A percentile compares a stretch with the other conserved stretches of the same genome.
These are phyloP conservation scores for human (Homo sapiens) DNA, from an alignment of 2,113 vertebrate genomes.

Conservation along the genomic window DNA sequence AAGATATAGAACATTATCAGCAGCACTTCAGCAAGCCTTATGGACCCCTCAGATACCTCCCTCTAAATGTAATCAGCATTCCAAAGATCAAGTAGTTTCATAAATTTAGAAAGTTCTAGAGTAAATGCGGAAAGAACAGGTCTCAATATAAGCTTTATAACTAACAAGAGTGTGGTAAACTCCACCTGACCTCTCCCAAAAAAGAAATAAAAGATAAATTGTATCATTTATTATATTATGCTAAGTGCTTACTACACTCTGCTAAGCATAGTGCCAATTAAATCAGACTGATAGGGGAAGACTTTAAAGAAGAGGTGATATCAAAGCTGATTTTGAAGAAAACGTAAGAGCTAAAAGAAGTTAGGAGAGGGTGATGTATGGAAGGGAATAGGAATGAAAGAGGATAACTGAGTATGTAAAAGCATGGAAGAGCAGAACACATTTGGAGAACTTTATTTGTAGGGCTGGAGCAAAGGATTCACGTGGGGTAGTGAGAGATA, in stretches of 20 bases:
- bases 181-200: neutral
- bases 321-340: neutral
- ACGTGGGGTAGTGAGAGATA: neutral
- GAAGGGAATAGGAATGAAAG: neutral
- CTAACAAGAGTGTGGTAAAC: neutral
- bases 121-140: neutral
- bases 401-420: neutral
- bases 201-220: neutral
- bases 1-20: neutral
- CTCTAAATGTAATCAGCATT: neutral
- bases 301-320: neutral
- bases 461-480: neutral
- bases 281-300: neutral
- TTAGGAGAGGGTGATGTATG: neutral
- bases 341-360: neutral
- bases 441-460: neutral
- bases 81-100: neutral
- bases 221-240: neutral
- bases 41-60: neutral
- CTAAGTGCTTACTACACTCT: neutral
- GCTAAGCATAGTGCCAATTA: neutral
- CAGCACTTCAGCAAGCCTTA: neutral
- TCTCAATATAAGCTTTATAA: neutral
- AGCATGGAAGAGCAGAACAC: neutral
- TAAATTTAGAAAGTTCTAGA: neutral